These are phyloP conservation scores for Esox niger DNA, from an alignment of 2,113 vertebrate genomes.

Conservation along the genomic window DNA sequence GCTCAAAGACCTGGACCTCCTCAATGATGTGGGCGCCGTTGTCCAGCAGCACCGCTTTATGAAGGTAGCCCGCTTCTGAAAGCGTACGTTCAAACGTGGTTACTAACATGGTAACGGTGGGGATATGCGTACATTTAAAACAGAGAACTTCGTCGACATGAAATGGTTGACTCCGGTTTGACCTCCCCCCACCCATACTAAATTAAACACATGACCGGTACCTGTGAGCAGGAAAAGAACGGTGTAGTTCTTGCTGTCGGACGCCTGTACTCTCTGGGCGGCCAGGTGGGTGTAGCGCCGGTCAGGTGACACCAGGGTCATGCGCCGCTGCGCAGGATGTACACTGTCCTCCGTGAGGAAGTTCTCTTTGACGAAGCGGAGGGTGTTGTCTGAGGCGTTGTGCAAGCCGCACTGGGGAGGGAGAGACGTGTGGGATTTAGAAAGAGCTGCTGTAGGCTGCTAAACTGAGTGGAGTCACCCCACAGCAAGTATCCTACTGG, in stretches of 20 bases:
- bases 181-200: no score
- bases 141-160: not conserved
- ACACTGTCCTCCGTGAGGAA: constrained; percentile 71
- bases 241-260: constrained; percentile 54
- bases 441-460: no score
- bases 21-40: constrained; percentile 81
- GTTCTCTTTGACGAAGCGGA: constrained; percentile 77
- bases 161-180: no score
- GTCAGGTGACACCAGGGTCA: constrained; percentile 62
- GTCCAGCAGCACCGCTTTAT: constrained; percentile 83
- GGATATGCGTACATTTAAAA: not conserved
- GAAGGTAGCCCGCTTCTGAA: constrained; percentile 81
- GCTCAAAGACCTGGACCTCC: constrained; percentile 82
- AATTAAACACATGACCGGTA: constrained; percentile 22
- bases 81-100: not conserved
- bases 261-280: constrained; percentile 61
- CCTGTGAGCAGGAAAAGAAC: constrained; percentile 75
- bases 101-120: not conserved
- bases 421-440: not conserved
- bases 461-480: no score
- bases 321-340: constrained; percentile 35
- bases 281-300: constrained; percentile 65
- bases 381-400: constrained; percentile 68
- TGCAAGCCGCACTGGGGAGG: constrained; percentile 71
- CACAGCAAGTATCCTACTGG: no score